Conservation (phyloP, 2,113 vertebrate genomes). For the Piprites chloris region DNA sequence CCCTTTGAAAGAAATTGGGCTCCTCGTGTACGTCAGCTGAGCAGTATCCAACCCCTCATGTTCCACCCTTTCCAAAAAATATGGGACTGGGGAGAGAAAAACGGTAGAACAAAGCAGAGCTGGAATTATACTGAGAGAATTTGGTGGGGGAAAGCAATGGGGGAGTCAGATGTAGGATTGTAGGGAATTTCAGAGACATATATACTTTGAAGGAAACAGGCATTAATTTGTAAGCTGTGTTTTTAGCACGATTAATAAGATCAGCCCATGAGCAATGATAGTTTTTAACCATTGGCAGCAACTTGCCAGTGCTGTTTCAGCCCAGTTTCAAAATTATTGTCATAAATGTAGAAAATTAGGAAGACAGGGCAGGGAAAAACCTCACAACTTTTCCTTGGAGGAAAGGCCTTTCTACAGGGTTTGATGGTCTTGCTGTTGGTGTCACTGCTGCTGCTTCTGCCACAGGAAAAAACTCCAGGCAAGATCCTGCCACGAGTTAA, state of each 20-base stretch:
- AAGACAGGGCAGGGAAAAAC: not conserved
- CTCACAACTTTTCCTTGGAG: not conserved
- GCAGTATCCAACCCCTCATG: not conserved
- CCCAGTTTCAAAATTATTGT: not conserved
- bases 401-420: not conserved
- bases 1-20: constrained; percentile 8
- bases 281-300: not conserved
- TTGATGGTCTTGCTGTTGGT: not conserved
- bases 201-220: not conserved
- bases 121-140: not conserved
- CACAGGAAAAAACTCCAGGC: not conserved
- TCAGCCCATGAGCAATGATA: not conserved
- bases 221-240: not conserved
- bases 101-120: not conserved
- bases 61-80: not conserved
- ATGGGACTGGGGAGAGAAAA: not conserved
- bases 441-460: not conserved
- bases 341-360: not conserved
- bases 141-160: not conserved
- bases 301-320: not conserved
- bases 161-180: not conserved
- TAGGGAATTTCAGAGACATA: not conserved
- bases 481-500: not conserved
- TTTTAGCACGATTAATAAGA: not conserved
- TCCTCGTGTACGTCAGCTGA: not conserved